Evolutionary conservation across 2,113 vertebrate genomes (phyloP).

Genomic region (Propithecus coquereli): DNA sequence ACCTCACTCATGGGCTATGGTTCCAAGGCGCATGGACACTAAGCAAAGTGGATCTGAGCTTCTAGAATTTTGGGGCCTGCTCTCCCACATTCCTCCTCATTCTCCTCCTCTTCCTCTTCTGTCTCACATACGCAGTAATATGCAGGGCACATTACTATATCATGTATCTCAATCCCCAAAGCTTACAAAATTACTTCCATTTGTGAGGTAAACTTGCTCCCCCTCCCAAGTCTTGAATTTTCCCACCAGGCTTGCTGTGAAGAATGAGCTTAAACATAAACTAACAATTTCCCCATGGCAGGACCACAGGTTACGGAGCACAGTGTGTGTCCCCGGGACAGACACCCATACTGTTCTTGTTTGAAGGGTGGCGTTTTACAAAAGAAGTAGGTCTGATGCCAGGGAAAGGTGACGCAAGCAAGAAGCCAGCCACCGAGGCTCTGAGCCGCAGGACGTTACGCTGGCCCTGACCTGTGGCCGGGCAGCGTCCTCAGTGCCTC

Average conservation of each 20-base stretch:
- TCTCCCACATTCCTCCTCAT: neutral
- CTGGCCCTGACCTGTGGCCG: neutral
- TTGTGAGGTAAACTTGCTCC: neutral
- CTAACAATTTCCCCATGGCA: neutral
- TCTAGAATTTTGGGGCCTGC: neutral
- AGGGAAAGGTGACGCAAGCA: neutral
- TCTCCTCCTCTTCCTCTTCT: neutral
- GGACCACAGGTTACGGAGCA: neutral
- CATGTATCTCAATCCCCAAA: neutral
- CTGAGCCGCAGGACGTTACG: neutral
- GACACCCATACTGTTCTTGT: neutral
- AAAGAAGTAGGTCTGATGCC: neutral
- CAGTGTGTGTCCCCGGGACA: neutral
- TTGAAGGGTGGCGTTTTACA: neutral
- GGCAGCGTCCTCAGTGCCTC: neutral
- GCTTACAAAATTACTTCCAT: neutral
- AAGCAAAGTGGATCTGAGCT: neutral
- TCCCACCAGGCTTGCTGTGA: neutral
- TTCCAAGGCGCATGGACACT: neutral
- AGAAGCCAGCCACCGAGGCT: neutral
- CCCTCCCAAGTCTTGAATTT: neutral
- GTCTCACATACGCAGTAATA: rapidly evolving
- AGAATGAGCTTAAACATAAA: conserved; percentile 8
- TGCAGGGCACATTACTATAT: rapidly evolving
- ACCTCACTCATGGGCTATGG: neutral